phyloP scores from a whole-genome alignment of 2,888 invertebrate species.

The Hemithea aestivaria region DNA sequence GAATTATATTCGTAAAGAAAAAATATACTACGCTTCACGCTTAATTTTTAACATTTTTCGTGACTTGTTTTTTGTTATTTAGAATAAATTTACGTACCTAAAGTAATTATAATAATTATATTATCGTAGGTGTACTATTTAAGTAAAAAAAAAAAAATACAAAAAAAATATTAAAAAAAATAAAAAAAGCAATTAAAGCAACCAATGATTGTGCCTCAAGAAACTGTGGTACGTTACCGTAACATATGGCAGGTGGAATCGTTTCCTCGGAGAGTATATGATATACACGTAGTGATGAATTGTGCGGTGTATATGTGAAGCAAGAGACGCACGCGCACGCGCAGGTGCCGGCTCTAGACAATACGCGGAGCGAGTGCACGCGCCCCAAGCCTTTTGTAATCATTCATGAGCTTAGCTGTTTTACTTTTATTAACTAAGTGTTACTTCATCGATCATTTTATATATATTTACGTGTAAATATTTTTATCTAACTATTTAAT shows the following conservation, averaged over 20 bases:
- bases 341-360: slow-evolving; percentile 34
- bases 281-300: slow-evolving; percentile 48
- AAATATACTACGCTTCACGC: slow-evolving; percentile 73
- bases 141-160: slow-evolving; percentile 42
- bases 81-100: slow-evolving; percentile 79
- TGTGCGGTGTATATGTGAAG: slow-evolving; percentile 49
- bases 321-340: too few relatives aligned
- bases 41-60: slow-evolving; percentile 74
- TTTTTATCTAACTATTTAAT: slow-evolving; percentile 70
- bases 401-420: slow-evolving; percentile 79
- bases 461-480: slow-evolving; percentile 73
- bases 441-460: slow-evolving; percentile 78
- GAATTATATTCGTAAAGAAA: slow-evolving; percentile 74
- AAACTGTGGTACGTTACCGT: slow-evolving; percentile 79
- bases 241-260: slow-evolving; percentile 73
- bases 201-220: slow-evolving; percentile 80
- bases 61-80: slow-evolving; percentile 78
- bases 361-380: slow-evolving; percentile 62
- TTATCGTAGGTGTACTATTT: slow-evolving; percentile 61
- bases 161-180: slow-evolving; percentile 47
- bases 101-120: slow-evolving; percentile 77
- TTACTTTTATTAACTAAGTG: slow-evolving; percentile 78
- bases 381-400: slow-evolving; percentile 72
- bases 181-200: slow-evolving; percentile 72
- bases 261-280: slow-evolving; percentile 62